phyloP scores from a whole-genome alignment of 2,113 vertebrate species.

The Haemorhous mexicanus region DNA sequence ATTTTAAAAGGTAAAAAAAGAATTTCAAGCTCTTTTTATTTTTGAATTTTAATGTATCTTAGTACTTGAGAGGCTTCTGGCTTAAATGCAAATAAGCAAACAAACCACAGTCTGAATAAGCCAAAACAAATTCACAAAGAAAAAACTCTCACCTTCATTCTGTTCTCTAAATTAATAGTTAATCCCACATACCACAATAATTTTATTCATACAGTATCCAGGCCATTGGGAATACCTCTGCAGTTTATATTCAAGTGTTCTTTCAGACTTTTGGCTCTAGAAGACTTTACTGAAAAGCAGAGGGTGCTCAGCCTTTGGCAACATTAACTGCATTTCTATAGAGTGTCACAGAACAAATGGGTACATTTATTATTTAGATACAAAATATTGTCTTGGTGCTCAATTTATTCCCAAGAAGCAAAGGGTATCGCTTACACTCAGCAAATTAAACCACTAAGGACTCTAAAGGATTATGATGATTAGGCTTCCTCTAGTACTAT shows the following conservation, averaged over 20 bases:
- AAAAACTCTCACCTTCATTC: neutral
- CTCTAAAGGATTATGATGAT: neutral
- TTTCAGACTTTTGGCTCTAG: neutral
- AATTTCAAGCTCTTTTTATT: neutral
- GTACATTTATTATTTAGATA: constrained; percentile 26
- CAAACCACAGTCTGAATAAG: neutral
- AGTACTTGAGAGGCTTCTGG: neutral
- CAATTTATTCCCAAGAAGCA: neutral
- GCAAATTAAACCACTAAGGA: neutral
- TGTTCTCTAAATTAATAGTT: neutral
- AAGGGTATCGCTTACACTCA: neutral
- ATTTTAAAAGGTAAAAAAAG: neutral
- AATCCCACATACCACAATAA: neutral
- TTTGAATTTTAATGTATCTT: neutral
- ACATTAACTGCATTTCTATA: neutral
- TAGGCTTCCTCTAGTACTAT: neutral
- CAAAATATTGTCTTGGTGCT: neutral
- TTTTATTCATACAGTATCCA: neutral
- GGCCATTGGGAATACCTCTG: neutral
- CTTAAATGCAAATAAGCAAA: constrained; percentile 3
- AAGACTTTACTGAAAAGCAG: neutral
- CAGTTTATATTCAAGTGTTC: neutral
- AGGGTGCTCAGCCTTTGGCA: neutral
- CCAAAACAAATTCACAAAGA: neutral
- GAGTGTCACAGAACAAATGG: neutral